Base-by-base conservation (phyloP, 2,797 vertebrate genomes). In the Siniperca undulata region DNA sequence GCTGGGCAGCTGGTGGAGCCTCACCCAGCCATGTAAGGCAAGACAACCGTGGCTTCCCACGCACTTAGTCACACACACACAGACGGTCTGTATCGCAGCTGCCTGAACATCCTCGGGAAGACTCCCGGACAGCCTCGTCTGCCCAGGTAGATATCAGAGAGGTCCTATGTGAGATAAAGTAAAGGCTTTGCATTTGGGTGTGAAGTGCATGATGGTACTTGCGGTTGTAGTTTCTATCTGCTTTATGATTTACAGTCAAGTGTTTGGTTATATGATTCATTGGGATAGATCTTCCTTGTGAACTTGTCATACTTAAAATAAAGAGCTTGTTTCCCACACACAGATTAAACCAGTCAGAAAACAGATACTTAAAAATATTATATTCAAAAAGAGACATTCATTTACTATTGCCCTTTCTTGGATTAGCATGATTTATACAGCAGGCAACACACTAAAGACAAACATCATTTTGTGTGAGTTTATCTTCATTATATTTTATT, bases 1-100 rank as follows among this genome's bases (percentile, higher is more conserved):
- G 93, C 74, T 90, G 94, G 94, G 94, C 92, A 55, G 73, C 85
- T 73, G 85, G 50, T 27, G 82, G 71, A 91, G 92, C 89, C 93
- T 91, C 92, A 69, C 92, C 93, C 93, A 79, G 71, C 88, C 92
- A 86, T 92, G 81, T 91, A 92, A 93, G 91, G 92, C 70, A 82
- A 87, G 82, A 86, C 88, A 60, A 50, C 52, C 53, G 74, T 7
- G 65, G 59, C 82, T 94, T 94, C 89, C 69, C 89, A 82, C 79
- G 36, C 75, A 76, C 78, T 86, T 81, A 92, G 77, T 91, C 85
- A 91, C 78, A 53, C 60, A 48, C 27, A 77, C 58, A 19, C 58
- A 86, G 69, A 81, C 84, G 7, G 78, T 69, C 78, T 79, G 90
- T 85, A 89, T 87, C 84, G 14, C 78, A 78, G 77, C 88, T 81